Conservation (phyloP, 1,140 invertebrate genomes). For the Vanessa atalanta region DNA sequence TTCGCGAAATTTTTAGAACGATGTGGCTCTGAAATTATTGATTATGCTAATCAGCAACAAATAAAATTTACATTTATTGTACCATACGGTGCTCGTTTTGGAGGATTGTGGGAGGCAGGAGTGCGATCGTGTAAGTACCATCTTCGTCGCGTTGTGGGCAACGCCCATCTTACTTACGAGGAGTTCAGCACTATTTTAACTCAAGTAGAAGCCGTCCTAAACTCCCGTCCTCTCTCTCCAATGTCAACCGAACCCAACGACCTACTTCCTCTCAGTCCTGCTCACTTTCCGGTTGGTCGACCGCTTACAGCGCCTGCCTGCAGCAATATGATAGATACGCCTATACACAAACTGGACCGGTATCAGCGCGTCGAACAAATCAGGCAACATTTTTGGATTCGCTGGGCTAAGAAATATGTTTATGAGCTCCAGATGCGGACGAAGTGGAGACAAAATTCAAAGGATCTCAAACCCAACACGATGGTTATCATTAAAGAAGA, state of each 20-base stretch:
- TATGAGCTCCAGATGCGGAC: not conserved
- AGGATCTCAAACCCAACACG: no score
- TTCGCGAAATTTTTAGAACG: no score
- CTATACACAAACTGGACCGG: not conserved
- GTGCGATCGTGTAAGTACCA: not conserved
- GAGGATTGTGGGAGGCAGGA: not conserved
- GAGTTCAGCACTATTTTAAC: constrained; percentile 24
- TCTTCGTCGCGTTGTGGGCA: not conserved
- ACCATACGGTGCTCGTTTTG: not conserved
- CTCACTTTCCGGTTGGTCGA: constrained; percentile 29
- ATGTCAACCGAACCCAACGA: constrained; percentile 23
- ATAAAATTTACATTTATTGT: not conserved
- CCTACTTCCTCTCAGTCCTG: constrained; percentile 13
- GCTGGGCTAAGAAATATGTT: constrained; percentile 28
- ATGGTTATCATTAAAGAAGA: no score
- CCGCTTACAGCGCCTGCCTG: constrained; percentile 17
- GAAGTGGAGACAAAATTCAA: no score
- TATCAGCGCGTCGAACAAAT: constrained; percentile 25
- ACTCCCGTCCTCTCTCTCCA: constrained; percentile 28
- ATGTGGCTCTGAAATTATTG: not conserved
- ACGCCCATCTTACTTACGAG: not conserved
- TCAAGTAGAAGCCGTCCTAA: constrained; percentile 35
- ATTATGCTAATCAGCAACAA: not conserved
- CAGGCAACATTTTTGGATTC: constrained; percentile 29
- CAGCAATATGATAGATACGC: no score